Evolutionary conservation across 2,888 invertebrate genomes (phyloP).

Genomic region (Ptilodon capucinus): DNA sequence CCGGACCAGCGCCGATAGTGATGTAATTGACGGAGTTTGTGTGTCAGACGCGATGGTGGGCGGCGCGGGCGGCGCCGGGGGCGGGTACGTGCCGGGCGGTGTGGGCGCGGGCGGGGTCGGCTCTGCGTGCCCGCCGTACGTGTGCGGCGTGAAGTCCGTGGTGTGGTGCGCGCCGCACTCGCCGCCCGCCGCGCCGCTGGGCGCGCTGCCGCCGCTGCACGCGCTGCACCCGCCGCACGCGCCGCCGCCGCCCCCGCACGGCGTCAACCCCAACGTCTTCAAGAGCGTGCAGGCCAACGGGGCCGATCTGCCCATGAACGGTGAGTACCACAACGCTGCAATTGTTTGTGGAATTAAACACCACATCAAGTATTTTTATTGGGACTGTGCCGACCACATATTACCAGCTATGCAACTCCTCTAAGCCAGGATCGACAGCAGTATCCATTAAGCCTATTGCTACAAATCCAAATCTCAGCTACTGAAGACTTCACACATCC

Average conservation of each 20-base stretch:
- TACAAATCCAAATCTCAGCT: no score
- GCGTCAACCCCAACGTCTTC: slow-evolving; percentile 56
- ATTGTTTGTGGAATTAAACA: no score
- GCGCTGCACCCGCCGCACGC: slow-evolving; percentile 26
- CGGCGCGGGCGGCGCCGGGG: slow-evolving; percentile 3
- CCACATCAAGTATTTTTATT: no score
- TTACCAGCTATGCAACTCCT: no score
- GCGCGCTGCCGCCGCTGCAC: slow-evolving; percentile 8
- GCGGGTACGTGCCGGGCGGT: slow-evolving; percentile 18
- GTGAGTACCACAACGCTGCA: no score
- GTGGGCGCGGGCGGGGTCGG: slow-evolving; percentile 17
- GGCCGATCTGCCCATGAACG: slow-evolving; percentile 81
- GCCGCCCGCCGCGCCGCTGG: slow-evolving; percentile 19
- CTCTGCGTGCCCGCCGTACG: slow-evolving; percentile 42
- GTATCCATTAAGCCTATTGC: no score
- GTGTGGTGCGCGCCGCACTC: slow-evolving; percentile 51
- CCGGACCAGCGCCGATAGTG: no score
- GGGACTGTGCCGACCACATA: no score
- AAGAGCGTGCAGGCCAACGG: slow-evolving; percentile 78
- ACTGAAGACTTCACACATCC: no score
- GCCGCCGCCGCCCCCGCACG: slow-evolving; percentile 44
- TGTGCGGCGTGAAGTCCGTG: slow-evolving; percentile 55
- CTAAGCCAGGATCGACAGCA: no score
- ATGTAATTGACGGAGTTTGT: neutral
- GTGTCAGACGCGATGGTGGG: slow-evolving; percentile 16